phyloP scores from a whole-genome alignment of 2,888 invertebrate species.

The Glaucopsyche alexis region DNA sequence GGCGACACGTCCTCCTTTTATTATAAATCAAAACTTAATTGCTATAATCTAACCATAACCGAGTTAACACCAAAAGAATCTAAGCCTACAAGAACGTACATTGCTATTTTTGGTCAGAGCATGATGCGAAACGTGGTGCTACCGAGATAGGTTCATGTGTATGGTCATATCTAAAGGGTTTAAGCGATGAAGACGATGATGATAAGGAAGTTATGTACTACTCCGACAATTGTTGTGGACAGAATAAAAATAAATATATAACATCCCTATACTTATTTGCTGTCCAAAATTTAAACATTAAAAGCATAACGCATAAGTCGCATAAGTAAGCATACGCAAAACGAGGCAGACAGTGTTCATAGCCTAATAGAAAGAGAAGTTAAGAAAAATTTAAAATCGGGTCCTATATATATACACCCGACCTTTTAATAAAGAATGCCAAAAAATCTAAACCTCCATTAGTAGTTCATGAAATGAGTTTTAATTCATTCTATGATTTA shows the following conservation, averaged over 20 bases:
- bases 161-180: constrained; percentile 34
- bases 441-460: constrained; percentile 24
- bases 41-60: constrained; percentile 33
- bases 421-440: constrained; percentile 27
- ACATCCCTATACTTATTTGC: constrained; percentile 31
- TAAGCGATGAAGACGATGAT: constrained; percentile 10
- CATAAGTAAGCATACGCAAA: constrained; percentile 29
- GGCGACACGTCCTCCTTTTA: constrained; percentile 39
- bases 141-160: constrained; percentile 40
- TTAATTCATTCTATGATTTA: constrained; percentile 29
- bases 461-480: constrained; percentile 33
- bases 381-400: constrained; percentile 41
- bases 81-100: constrained; percentile 31
- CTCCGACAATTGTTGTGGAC: constrained; percentile 34
- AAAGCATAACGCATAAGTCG: constrained; percentile 32
- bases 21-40: constrained; percentile 39
- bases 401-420: constrained; percentile 43
- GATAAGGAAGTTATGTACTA: constrained; percentile 29
- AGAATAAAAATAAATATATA: constrained; percentile 36
- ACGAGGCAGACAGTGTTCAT: constrained; percentile 44
- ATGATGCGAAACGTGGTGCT: constrained; percentile 39
- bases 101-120: constrained; percentile 41
- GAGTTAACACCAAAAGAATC: constrained; percentile 28
- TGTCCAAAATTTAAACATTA: constrained; percentile 24
- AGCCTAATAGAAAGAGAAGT: constrained; percentile 37